Percentiles rank a stretch among this genome's conserved stretches.
Evolutionary conservation across 2,888 invertebrate genomes (phyloP).

Genomic region (Psylliodes chrysocephalus): DNA sequence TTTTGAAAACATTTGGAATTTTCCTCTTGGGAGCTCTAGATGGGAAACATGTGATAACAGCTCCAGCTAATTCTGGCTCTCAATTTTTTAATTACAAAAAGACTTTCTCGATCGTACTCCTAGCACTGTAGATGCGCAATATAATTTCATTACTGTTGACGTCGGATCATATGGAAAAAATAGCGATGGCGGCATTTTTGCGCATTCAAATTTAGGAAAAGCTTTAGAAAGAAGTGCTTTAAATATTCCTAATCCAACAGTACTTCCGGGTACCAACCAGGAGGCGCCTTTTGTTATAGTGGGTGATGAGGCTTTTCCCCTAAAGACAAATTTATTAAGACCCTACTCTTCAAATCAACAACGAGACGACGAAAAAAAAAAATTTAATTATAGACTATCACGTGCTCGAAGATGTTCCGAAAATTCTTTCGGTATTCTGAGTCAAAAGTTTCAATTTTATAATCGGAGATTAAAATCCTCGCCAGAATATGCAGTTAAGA

Average conservation of each 20-base stretch:
- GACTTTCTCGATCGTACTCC: conserved; percentile 23
- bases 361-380: conserved; percentile 8
- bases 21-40: conserved; percentile 6
- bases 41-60: conserved; percentile 12
- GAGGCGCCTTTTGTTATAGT: no score
- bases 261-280: no score
- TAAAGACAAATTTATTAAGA: conserved; percentile 2
- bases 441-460: conserved; percentile 11
- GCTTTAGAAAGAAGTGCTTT: conserved; percentile 22
- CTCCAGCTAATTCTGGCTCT: conserved; percentile 1
- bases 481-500: conserved; percentile 13
- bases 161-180: conserved; percentile 28
- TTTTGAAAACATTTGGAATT: conserved; percentile 4
- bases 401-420: conserved; percentile 10
- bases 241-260: conserved; percentile 4
- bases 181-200: conserved; percentile 36
- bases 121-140: conserved; percentile 28
- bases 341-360: conserved; percentile 7
- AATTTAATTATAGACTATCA: conserved; percentile 1
- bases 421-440: neutral
- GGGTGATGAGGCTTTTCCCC: conserved; percentile 5
- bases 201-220: conserved; percentile 23
- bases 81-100: conserved; percentile 27
- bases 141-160: conserved; percentile 26
- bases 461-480: conserved; percentile 7